Conservation (phyloP, 2,797 vertebrate genomes). For the Coranthus polyacanthus region DNA sequence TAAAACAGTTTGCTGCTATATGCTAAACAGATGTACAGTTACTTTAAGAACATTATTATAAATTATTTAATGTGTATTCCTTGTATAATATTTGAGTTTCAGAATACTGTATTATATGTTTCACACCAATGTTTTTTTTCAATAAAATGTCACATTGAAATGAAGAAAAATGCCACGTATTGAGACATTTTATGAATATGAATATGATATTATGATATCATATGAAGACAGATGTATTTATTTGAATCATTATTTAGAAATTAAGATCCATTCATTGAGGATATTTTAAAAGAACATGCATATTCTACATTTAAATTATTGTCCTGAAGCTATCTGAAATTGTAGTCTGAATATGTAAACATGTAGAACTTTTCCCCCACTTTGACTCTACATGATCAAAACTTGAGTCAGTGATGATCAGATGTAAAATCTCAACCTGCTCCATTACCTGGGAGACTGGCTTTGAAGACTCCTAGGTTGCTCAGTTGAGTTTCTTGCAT, state of each 20-base stretch:
- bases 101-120: slow-evolving; percentile 7
- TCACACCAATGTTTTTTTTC: slow-evolving; percentile 20
- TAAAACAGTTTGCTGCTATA: slow-evolving; percentile 12
- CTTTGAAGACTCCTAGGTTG: slow-evolving; percentile 79
- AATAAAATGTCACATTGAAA: slow-evolving; percentile 59
- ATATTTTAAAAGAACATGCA: slow-evolving; percentile 1
- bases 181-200: slow-evolving; percentile 15
- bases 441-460: slow-evolving; percentile 74
- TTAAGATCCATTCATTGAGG: slow-evolving; percentile 21
- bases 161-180: slow-evolving; percentile 10
- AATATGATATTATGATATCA: not conserved
- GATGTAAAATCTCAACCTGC: slow-evolving; percentile 72
- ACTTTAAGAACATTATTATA: slow-evolving; percentile 19
- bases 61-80: slow-evolving; percentile 13
- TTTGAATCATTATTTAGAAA: slow-evolving; percentile 2
- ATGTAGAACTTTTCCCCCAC: slow-evolving; percentile 55
- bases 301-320: slow-evolving; percentile 30
- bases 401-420: slow-evolving; percentile 72
- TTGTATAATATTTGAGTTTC: slow-evolving; percentile 24
- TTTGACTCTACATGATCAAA: slow-evolving; percentile 72
- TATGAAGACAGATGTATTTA: not conserved
- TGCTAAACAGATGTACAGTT: slow-evolving; percentile 51
- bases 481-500: slow-evolving; percentile 66
- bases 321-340: slow-evolving; percentile 22
- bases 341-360: slow-evolving; percentile 60